These are phyloP conservation scores for Vimba vimba DNA, from an alignment of 2,113 vertebrate genomes.

Conservation along the genomic window DNA sequence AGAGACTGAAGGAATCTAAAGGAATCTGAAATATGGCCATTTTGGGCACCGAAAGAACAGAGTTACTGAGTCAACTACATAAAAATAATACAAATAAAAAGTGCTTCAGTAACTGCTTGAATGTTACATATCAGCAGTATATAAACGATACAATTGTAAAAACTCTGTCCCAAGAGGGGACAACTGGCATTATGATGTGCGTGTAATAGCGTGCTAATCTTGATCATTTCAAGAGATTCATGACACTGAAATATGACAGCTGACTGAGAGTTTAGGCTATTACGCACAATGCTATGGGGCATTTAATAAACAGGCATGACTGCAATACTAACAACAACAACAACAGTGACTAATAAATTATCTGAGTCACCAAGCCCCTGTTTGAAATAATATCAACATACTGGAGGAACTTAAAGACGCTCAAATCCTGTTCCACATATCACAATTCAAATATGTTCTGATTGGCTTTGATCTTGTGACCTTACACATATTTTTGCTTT, in stretches of 20 bases:
- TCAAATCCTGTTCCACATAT: conserved; percentile 7
- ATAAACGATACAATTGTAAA: not conserved
- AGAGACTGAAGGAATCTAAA: not conserved
- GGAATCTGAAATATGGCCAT: not conserved
- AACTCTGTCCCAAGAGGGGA: not conserved
- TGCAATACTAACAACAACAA: conserved; percentile 1
- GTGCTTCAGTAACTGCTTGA: not conserved
- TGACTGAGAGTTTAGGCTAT: not conserved
- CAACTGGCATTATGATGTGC: not conserved
- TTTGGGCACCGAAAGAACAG: not conserved
- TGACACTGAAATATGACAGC: not conserved
- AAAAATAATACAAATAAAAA: not conserved
- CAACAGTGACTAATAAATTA: conserved; percentile 14
- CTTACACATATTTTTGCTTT: not conserved
- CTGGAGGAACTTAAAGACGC: not conserved
- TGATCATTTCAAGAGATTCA: not conserved
- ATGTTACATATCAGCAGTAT: too few species aligned
- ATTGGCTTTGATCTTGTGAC: not conserved
- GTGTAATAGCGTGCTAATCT: not conserved
- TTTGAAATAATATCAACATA: not conserved
- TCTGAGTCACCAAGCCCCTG: not conserved
- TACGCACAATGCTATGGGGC: not conserved
- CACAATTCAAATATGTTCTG: not conserved
- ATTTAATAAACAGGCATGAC: conserved; percentile 17
- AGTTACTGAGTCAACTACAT: not conserved